phyloP scores from a whole-genome alignment of 1,140 invertebrate genomes.

The Antheraea pernyi region DNA sequence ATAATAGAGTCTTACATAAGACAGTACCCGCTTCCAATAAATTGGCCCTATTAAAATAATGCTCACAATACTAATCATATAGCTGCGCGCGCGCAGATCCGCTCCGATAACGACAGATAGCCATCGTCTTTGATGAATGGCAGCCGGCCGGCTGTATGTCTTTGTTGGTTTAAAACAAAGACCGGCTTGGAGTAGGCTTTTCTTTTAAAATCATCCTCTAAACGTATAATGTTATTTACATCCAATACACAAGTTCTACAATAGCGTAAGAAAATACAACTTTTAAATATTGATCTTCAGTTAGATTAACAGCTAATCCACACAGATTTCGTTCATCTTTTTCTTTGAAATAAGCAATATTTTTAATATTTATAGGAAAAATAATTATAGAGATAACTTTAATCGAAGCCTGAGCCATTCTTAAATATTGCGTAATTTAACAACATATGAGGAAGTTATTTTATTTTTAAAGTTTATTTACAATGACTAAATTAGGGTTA shows the following conservation, averaged over 20 bases:
- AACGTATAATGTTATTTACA: not conserved
- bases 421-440: too few species aligned
- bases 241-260: not conserved
- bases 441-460: too few species aligned
- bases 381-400: too few species aligned
- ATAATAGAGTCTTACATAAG: constrained; percentile 21
- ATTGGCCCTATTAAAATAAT: constrained; percentile 55
- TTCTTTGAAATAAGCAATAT: too few species aligned
- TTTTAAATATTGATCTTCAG: too few species aligned
- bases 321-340: too few species aligned
- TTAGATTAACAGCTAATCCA: too few species aligned
- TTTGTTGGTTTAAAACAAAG: constrained; percentile 34
- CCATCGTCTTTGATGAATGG: constrained; percentile 51
- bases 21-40: constrained; percentile 33
- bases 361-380: too few species aligned
- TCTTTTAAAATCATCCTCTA: not conserved
- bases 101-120: constrained; percentile 36
- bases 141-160: constrained; percentile 40
- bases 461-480: too few species aligned
- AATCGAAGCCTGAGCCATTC: too few species aligned
- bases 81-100: constrained; percentile 28
- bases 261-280: too few species aligned
- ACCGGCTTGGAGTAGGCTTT: constrained; percentile 5
- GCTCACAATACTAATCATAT: constrained; percentile 55
- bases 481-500: too few species aligned